phyloP scores from a whole-genome alignment of 2,797 vertebrate genomes.

The Lepus oiostolus region DNA sequence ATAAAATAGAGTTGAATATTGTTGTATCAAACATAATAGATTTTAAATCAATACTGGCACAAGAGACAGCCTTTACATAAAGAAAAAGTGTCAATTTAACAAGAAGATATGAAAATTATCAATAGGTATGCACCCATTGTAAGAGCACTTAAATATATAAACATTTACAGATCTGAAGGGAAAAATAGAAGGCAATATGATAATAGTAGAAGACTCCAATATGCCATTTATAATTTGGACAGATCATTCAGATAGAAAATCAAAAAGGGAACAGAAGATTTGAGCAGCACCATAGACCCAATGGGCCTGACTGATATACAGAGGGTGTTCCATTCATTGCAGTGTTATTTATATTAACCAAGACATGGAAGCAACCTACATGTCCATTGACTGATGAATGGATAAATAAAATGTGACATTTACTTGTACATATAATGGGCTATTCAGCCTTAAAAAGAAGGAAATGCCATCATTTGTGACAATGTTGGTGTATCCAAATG shows the following conservation, averaged over 20 bases:
- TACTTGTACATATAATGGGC: background rate
- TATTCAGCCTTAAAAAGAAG: background rate
- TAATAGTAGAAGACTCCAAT: background rate
- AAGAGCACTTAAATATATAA: background rate
- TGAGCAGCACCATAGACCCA: background rate
- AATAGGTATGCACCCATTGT: background rate
- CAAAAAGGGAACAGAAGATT: background rate
- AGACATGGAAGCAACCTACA: background rate
- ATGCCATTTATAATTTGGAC: background rate
- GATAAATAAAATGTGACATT: background rate
- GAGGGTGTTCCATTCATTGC: background rate
- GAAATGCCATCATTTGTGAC: background rate
- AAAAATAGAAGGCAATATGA: background rate
- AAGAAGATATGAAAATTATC: background rate
- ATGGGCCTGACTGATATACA: background rate
- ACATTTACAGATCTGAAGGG: background rate
- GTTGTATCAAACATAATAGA: background rate
- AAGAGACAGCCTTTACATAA: background rate
- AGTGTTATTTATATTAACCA: background rate
- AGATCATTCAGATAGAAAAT: background rate
- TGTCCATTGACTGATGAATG: background rate
- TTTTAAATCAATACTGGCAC: background rate
- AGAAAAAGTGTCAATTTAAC: background rate
- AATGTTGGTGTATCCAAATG: background rate
- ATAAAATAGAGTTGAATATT: background rate